Percentiles rank a stretch among this genome's conserved stretches.
phyloP scores from a whole-genome alignment of 1,140 invertebrate species.

The Cherax destructor region DNA sequence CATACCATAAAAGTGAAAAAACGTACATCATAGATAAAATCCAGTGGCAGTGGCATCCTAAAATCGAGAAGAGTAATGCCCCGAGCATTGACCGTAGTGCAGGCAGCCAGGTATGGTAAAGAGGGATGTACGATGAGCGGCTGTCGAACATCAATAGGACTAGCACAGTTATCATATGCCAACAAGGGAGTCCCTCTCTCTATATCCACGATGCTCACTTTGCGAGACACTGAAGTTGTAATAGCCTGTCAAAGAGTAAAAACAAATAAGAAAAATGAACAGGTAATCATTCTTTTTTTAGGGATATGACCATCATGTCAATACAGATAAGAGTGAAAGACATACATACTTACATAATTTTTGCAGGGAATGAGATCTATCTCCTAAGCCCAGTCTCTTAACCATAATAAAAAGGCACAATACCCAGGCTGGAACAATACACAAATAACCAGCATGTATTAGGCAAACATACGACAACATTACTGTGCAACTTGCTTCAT shows the following conservation, averaged over 20 bases:
- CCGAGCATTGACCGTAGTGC: conserved; percentile 43
- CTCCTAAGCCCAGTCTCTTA: too few species aligned
- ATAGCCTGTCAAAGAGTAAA: conserved; percentile 41
- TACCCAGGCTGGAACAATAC: too few species aligned
- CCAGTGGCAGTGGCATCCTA: conserved; percentile 52
- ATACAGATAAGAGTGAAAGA: too few species aligned
- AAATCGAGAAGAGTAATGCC: conserved; percentile 59
- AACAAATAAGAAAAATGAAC: not conserved
- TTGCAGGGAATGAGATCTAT: too few species aligned
- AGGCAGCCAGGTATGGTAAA: conserved; percentile 49
- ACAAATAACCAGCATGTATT: too few species aligned
- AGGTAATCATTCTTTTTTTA: not conserved
- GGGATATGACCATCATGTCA: too few species aligned
- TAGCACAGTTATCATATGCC: conserved; percentile 62
- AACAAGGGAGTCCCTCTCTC: conserved; percentile 43
- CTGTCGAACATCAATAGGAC: conserved; percentile 44
- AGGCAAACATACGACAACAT: too few species aligned
- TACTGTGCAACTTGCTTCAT: too few species aligned
- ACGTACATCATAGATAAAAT: conserved; percentile 64
- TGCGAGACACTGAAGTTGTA: conserved; percentile 51
- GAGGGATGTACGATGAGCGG: conserved; percentile 42
- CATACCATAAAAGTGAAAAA: not conserved
- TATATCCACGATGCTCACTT: conserved; percentile 55
- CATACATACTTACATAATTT: too few species aligned
- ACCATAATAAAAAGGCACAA: too few species aligned